Evolutionary conservation across 1,140 invertebrate species (phyloP), one percentile per base, ranked within the genome.

Genomic region (Hestina assimilis): DNA sequence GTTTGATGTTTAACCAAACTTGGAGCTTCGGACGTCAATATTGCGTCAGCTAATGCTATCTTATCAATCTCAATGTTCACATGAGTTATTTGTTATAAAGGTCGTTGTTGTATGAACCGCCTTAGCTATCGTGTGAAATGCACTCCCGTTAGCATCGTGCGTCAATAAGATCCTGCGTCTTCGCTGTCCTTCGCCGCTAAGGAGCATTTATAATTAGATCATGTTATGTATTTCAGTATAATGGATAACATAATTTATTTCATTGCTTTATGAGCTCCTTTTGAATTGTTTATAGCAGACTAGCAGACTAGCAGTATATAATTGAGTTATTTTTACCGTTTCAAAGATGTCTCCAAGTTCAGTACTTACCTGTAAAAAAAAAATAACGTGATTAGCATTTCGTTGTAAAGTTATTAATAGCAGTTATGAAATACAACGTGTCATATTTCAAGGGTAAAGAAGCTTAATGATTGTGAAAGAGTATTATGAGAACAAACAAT

Each of bases 151-250:
- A 52, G 45, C 40, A 43, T 54, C 31, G 53, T 60, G 53, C 62
- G 62, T 52, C 51, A 47, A 57, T 40, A 21, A 23, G 54, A 60
- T 56, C 42, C 47, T 21, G 51, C 57, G 40, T 59, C 58, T 53
- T 42, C 20, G n/a, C 35, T 33, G 47, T 59, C 58, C 58, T 65
- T 65, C 48, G 59, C 33, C 31, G 35, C 46, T 63, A 52, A 60
- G 50, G 42, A 55, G 33, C 40, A 40, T 24, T 65, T 60, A 59
- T 59, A 65, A 60, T 65, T 56, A 54, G 52, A 54, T 54, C 46
- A 21, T 42, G 42, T 45, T 54, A 46, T 54, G 52, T 42, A 54
- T 45, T 46, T 38, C 29, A 33, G 45, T 17, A 20, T 38, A 14
- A 45, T 45, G 26, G 28, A 11, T 23, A 23, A 11, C 17, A 4